A percentile compares a stretch with the other conserved stretches of the same genome.
Conservation (phyloP, 2,113 vertebrate genomes). For the Leucopternis melanops region DNA sequence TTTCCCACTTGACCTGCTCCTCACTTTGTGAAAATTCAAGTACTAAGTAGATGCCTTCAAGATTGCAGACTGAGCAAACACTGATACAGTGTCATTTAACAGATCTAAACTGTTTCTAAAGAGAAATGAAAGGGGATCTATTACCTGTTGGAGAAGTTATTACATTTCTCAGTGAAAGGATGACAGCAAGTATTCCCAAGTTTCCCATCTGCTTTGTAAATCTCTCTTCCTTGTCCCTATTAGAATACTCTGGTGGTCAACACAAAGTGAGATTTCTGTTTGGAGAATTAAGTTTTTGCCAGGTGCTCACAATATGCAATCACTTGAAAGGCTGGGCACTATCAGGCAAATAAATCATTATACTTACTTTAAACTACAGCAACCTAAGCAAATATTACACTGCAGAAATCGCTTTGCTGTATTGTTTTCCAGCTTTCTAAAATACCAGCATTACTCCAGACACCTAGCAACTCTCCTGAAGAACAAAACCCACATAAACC, state of each 20-base stretch:
- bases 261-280: accelerated
- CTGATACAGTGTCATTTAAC: not conserved
- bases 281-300: not conserved
- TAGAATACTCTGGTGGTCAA: not conserved
- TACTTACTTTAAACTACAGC: not conserved
- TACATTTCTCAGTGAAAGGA: not conserved
- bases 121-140: not conserved
- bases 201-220: not conserved
- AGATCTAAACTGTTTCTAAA: not conserved
- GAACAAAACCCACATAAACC: not conserved
- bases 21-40: not conserved
- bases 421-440: not conserved
- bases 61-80: not conserved
- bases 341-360: accelerated
- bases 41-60: not conserved
- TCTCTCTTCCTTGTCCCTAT: not conserved
- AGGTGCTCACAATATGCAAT: accelerated
- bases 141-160: not conserved
- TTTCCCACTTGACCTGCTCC: not conserved
- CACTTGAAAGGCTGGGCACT: not conserved
- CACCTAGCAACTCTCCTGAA: not conserved
- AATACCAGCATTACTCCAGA: not conserved
- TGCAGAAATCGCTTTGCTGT: not conserved
- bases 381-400: not conserved
- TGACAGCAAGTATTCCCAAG: not conserved